A percentile compares a stretch with the other conserved stretches of the same genome.
These are phyloP conservation scores for Myotis myotis DNA, from an alignment of 2,797 vertebrate genomes.

Conservation along the genomic window DNA sequence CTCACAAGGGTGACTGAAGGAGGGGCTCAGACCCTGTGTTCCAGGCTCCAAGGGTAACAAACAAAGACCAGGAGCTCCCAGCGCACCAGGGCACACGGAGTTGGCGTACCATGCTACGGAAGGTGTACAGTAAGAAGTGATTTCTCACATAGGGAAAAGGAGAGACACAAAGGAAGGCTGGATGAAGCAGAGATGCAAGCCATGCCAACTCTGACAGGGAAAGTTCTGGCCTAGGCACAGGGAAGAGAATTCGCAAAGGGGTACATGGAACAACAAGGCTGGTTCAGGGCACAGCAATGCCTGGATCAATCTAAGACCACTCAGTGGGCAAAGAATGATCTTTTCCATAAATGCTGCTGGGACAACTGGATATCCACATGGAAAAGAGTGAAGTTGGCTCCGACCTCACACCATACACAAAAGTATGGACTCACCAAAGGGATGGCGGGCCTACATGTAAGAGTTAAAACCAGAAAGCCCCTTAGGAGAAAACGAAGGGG, in stretches of 20 bases:
- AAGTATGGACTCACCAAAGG: not conserved
- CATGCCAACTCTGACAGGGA: not conserved
- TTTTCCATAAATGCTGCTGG: conserved; percentile 6
- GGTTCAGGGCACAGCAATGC: not conserved
- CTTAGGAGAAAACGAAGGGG: not conserved
- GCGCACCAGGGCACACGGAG: not conserved
- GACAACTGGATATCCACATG: not conserved
- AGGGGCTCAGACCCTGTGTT: not conserved
- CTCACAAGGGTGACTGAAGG: not conserved
- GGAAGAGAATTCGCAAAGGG: not conserved
- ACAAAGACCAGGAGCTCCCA: not conserved
- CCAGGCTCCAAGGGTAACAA: not conserved
- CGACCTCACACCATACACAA: not conserved
- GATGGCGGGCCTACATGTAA: not conserved
- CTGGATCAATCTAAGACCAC: not conserved
- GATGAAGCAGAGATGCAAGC: not conserved
- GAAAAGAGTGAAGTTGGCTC: not conserved
- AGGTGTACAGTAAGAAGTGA: not conserved
- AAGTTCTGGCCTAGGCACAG: not conserved
- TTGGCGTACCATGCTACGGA: not conserved
- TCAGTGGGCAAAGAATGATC: not conserved
- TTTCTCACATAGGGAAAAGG: not conserved
- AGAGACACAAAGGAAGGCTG: not conserved
- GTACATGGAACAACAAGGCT: not conserved
- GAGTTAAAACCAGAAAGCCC: not conserved